phyloP scores from a whole-genome alignment of 2,797 vertebrate species.

The Liparis tanakae region DNA sequence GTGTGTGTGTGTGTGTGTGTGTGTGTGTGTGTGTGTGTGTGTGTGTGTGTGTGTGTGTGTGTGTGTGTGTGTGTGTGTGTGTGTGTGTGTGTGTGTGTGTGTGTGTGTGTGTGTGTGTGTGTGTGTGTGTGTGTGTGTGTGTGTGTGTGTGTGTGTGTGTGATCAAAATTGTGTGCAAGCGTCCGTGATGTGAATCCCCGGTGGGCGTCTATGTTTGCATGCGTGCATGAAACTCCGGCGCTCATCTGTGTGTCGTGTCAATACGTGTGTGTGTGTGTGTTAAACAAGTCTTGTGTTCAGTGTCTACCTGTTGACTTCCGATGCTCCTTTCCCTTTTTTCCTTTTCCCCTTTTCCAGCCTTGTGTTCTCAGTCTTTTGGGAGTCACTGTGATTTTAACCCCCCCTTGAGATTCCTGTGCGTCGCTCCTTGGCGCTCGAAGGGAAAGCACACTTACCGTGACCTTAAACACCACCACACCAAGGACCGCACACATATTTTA shows the following conservation, averaged over 20 bases:
- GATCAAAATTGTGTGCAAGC: constrained; percentile 13
- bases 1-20: constrained; percentile 40
- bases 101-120: constrained; percentile 36
- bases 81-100: constrained; percentile 36
- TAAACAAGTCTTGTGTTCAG: constrained; percentile 27
- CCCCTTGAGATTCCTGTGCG: constrained; percentile 15
- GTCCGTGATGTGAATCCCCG: constrained; percentile 31
- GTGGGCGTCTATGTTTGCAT: constrained; percentile 67
- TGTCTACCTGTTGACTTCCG: constrained; percentile 30
- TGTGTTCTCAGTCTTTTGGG: constrained; percentile 53
- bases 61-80: constrained; percentile 39
- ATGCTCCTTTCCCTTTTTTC: not conserved
- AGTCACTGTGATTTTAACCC: constrained; percentile 37
- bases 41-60: constrained; percentile 33
- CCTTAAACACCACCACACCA: constrained; percentile 53
- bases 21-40: constrained; percentile 32
- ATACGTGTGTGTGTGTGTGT: constrained; percentile 3
- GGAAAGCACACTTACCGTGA: constrained; percentile 28
- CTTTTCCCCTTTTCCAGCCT: constrained; percentile 16
- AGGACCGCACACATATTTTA: constrained; percentile 52
- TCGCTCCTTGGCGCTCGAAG: constrained; percentile 19
- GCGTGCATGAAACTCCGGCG: constrained; percentile 50
- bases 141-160: constrained; percentile 32
- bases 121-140: constrained; percentile 47
- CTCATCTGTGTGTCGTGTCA: not conserved